Evolutionary conservation across 1,140 invertebrate species (phyloP).

Genomic region (Solenopsis invicta): DNA sequence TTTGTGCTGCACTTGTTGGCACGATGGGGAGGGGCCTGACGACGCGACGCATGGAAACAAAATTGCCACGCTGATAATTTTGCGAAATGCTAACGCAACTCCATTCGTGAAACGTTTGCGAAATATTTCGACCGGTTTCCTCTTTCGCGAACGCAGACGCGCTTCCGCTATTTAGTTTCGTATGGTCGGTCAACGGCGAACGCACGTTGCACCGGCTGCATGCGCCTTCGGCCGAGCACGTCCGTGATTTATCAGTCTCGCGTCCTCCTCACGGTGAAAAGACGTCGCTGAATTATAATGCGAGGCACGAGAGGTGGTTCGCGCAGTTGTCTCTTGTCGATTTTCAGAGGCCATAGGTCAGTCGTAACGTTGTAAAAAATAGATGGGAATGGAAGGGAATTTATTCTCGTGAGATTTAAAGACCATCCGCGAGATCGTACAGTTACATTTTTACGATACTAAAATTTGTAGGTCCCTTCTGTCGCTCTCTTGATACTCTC

Average conservation of each 20-base stretch:
- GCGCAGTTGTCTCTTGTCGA: slow-evolving; percentile 16
- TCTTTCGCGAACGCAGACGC: slow-evolving; percentile 25
- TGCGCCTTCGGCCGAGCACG: slow-evolving; percentile 17
- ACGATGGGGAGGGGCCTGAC: neutral
- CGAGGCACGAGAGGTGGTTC: neutral
- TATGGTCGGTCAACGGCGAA: slow-evolving; percentile 55
- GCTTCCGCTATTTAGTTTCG: slow-evolving; percentile 63
- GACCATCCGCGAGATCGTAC: neutral
- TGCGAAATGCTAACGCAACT: slow-evolving; percentile 24
- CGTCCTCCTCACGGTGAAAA: slow-evolving; percentile 34
- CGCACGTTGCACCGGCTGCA: neutral
- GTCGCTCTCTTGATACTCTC: neutral
- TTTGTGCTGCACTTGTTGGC: slow-evolving; percentile 29
- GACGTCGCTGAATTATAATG: slow-evolving; percentile 40
- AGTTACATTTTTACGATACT: neutral
- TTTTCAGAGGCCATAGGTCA: slow-evolving; percentile 26
- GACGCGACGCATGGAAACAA: neutral
- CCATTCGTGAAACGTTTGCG: slow-evolving; percentile 38
- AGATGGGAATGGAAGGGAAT: neutral
- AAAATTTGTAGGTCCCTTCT: neutral
- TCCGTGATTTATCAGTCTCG: slow-evolving; percentile 61
- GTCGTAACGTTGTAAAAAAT: slow-evolving; percentile 11
- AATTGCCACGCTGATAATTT: slow-evolving; percentile 34
- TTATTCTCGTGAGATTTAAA: neutral
- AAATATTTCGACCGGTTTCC: slow-evolving; percentile 61